A percentile compares a stretch with the other conserved stretches of the same genome.
Conservation (phyloP, 2,888 invertebrate genomes). For the Megalurothrips usitatus region DNA sequence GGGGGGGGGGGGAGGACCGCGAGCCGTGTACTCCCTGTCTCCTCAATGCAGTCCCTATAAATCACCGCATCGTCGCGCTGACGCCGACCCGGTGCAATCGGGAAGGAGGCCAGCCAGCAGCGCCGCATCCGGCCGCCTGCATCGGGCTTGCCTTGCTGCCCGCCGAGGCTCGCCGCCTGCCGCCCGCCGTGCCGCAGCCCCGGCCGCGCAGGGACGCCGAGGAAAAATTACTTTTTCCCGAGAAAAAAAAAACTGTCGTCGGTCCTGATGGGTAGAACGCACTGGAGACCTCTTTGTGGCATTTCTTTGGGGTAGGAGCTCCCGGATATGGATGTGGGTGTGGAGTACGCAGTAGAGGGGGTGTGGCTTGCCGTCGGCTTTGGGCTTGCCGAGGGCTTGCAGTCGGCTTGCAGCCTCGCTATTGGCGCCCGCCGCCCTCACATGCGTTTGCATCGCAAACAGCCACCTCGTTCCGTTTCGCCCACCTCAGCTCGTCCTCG, state of each 20-base stretch:
- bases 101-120: background rate
- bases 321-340: no score
- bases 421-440: no score
- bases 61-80: background rate
- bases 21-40: background rate
- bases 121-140: background rate
- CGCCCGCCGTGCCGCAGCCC: background rate
- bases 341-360: no score
- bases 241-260: no score
- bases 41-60: constrained; percentile 20
- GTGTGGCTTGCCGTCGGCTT: no score
- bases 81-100: background rate
- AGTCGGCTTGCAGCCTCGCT: background rate
- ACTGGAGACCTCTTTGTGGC: no score
- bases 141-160: no score
- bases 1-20: background rate
- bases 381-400: no score
- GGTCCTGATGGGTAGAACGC: no score
- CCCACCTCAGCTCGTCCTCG: background rate
- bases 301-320: no score
- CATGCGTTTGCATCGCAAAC: background rate
- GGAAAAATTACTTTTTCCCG: no score
- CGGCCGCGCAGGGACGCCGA: background rate
- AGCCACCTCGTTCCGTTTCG: no score
- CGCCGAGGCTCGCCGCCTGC: background rate